Evolutionary conservation across 2,113 vertebrate species (phyloP), one percentile per base, ranked within the genome.

Genomic region (Pteronura brasiliensis): DNA sequence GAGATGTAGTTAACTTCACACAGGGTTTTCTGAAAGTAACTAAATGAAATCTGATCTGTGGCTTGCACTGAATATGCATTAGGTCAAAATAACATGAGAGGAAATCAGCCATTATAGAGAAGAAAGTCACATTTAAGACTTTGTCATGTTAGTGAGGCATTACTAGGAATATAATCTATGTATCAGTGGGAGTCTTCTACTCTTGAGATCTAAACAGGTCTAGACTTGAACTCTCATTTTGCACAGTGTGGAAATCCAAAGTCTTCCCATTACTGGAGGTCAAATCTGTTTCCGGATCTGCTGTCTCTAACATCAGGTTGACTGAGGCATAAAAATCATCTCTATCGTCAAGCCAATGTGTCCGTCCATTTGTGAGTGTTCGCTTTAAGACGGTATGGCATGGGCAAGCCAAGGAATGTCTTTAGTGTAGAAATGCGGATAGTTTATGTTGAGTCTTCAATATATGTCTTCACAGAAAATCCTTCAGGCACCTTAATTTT

Each of bases 1-100:
- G 87, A 95, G 18, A 92, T 59, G 25, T 91, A 92, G 95, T 97
- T 95, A 93, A 90, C 83, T 92, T 96, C 67, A 90, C 83, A 92
- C 36, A 34, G 47, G 18, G 7, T 85, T 95, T 96, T 79, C 52
- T 80, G 55, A 93, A 85, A 96, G 72, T 67, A 91, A 92, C 55
- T 95, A 94, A 93, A 84, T 71, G 80, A 97, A 95, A 97, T 90
- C 29, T 34, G 13, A 96, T 44, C 15, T 27, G 18, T 86, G 27
- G 29, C 42, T 98, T 39, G n/a, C 7, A 71, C 13, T 29, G 14
- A 94, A 85, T 27, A 36, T 47, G n/a, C 65, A 95, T 86, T 93
- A 95, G 47, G n/a, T 74, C 95, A 93, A 83, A 96, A 57, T 59
- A 92, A 69, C 57, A 76, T 13, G n/a, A 92, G 3, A 76, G 4